Percentiles rank a stretch among this genome's conserved stretches.
These are phyloP conservation scores for Pipistrellus kuhlii DNA, from an alignment of 2,797 vertebrate genomes.

Conservation along the genomic window DNA sequence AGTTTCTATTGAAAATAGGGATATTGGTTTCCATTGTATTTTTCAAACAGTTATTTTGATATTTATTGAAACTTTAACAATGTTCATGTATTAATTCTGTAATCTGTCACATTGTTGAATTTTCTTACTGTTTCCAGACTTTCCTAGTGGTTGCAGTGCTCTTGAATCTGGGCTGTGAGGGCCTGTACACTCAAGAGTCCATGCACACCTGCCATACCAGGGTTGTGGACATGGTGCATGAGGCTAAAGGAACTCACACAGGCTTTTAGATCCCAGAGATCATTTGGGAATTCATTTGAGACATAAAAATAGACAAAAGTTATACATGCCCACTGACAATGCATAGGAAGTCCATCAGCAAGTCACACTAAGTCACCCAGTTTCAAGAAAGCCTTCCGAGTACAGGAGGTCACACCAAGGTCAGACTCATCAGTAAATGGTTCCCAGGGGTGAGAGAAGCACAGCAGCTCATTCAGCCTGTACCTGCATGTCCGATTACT, in stretches of 20 bases:
- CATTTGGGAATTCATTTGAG: background rate
- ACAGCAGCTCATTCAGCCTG: background rate
- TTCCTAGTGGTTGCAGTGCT: background rate
- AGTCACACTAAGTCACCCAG: background rate
- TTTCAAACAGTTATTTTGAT: background rate
- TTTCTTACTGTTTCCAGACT: background rate
- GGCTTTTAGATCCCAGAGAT: background rate
- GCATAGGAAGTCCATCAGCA: background rate
- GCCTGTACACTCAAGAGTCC: background rate
- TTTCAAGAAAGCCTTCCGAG: background rate
- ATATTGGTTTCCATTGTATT: background rate
- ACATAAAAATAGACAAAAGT: constrained; percentile 6
- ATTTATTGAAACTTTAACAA: background rate
- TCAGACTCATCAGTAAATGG: background rate
- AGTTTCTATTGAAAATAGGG: constrained; percentile 10
- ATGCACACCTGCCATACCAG: background rate
- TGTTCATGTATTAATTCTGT: background rate
- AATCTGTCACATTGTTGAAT: background rate
- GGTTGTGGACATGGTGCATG: background rate
- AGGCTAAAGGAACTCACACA: background rate
- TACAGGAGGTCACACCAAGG: background rate
- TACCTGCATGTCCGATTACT: background rate
- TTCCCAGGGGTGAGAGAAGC: background rate
- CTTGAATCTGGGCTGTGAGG: background rate
- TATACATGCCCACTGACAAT: background rate